These are phyloP conservation scores for Ametastegia equiseti DNA, from an alignment of 2,888 invertebrate species.

Conservation along the genomic window DNA sequence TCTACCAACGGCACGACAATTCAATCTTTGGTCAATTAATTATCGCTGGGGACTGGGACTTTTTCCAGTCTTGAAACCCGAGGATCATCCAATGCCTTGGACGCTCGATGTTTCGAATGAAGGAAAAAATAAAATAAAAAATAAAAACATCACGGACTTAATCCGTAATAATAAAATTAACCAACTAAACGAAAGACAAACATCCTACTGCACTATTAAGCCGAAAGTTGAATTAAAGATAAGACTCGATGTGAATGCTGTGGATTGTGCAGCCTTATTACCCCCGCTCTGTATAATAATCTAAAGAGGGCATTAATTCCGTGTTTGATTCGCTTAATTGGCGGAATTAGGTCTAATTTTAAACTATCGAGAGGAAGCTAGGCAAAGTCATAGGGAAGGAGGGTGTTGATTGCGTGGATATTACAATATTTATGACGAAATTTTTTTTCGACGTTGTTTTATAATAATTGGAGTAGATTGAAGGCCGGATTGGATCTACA, in stretches of 20 bases:
- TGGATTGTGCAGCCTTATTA: background rate
- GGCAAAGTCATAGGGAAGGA: slow-evolving; percentile 30
- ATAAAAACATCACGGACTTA: background rate
- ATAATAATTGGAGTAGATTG: slow-evolving; percentile 49
- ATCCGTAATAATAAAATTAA: background rate
- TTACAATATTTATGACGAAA: slow-evolving; percentile 49
- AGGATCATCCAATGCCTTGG: too few species aligned
- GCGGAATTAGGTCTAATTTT: slow-evolving; percentile 49
- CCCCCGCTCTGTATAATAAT: background rate
- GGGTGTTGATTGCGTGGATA: slow-evolving; percentile 48
- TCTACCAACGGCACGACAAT: background rate
- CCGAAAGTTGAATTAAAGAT: background rate
- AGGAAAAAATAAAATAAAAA: too few species aligned
- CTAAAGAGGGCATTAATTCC: slow-evolving; percentile 14
- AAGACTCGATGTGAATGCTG: background rate
- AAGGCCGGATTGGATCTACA: slow-evolving; percentile 21
- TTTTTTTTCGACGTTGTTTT: slow-evolving; percentile 41
- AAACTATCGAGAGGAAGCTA: slow-evolving; percentile 27
- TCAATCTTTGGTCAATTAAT: background rate
- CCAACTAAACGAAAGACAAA: background rate
- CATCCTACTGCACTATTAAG: too few species aligned
- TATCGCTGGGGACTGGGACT: background rate
- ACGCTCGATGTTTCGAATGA: background rate
- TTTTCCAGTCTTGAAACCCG: too few species aligned
- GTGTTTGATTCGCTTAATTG: slow-evolving; percentile 41